A percentile compares a stretch with the other conserved stretches of the same genome.
Evolutionary conservation across 2,113 vertebrate genomes (phyloP).

Genomic region (Gavialis gangeticus): DNA sequence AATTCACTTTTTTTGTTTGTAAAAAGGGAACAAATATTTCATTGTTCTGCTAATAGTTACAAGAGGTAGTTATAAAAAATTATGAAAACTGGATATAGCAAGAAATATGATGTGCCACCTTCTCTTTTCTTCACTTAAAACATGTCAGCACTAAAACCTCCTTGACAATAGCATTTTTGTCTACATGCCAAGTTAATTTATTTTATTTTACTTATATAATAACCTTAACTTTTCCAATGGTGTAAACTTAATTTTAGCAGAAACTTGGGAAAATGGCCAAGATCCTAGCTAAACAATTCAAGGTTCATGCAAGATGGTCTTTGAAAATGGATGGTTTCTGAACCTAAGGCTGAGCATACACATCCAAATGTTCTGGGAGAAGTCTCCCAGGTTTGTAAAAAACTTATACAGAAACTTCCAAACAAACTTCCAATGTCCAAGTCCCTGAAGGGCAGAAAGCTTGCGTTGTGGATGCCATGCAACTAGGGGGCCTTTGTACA

Average conservation of each 20-base stretch:
- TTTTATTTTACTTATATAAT: not conserved
- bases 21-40: rapidly evolving
- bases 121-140: not conserved
- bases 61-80: not conserved
- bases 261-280: not conserved
- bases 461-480: too few relatives aligned
- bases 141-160: not conserved
- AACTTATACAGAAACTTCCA: too few relatives aligned
- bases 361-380: too few relatives aligned
- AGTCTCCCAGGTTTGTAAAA: too few relatives aligned
- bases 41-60: not conserved
- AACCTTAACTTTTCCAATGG: not conserved
- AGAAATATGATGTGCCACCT: not conserved
- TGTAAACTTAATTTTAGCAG: not conserved
- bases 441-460: too few relatives aligned
- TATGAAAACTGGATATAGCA: not conserved
- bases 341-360: not conserved
- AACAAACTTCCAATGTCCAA: too few relatives aligned
- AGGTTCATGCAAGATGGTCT: not conserved
- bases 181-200: not conserved
- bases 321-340: not conserved
- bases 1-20: too few relatives aligned
- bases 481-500: too few relatives aligned
- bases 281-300: not conserved
- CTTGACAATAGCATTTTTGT: not conserved